Base-by-base conservation (phyloP, 2,888 invertebrate genomes). In the Xylocampa areola region DNA sequence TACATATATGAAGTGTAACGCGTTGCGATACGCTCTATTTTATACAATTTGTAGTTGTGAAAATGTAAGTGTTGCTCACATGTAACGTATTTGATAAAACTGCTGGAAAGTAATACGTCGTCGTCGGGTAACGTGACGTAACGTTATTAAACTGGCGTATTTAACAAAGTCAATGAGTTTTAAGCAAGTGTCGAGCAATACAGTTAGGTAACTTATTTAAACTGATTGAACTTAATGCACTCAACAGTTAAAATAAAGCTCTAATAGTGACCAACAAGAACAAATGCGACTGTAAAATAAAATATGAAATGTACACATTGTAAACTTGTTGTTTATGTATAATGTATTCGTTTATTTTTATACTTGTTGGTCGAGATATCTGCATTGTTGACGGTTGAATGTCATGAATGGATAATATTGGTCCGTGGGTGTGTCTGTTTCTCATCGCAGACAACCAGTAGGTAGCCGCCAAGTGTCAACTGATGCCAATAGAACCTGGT, bases 341-440 rank as follows among this genome's bases (percentile, higher is more conserved):
- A n/a, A 27, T 27, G 27, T 27, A 21, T 27, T 2, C 7, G 30
- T 30, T 3, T 11, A 5, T 30, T 30, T n/a, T 30, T 3, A 11
- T 30, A 11, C 16, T 33, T n/a, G 33, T 16, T 32, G 14, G 14
- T 33, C 33, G 16, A 33, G 33, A 30, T 32, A 32, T 33, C 33
- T 33, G 33, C 8, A 8, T 14, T 16, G 33, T 16, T 10, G 33
- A 23, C n/a, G 41, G 11, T 10, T 41, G 25, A 41, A 41, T 37
- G 37, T 37, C 16, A 41, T 41, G 41, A 27, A 27, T 27, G 29
- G 25, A 27, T 41, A 41, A 41, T 41, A 25, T 41, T 16, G 7
- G 41, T 14, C n/a, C 10, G 29, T 41, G 41, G 29, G 25, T 44
- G 30, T 32, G 19, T 32, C 19, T 32, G 43, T 32, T 32, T 19